Conservation (phyloP, 1,140 invertebrate species). For the Colletes gigas region DNA sequence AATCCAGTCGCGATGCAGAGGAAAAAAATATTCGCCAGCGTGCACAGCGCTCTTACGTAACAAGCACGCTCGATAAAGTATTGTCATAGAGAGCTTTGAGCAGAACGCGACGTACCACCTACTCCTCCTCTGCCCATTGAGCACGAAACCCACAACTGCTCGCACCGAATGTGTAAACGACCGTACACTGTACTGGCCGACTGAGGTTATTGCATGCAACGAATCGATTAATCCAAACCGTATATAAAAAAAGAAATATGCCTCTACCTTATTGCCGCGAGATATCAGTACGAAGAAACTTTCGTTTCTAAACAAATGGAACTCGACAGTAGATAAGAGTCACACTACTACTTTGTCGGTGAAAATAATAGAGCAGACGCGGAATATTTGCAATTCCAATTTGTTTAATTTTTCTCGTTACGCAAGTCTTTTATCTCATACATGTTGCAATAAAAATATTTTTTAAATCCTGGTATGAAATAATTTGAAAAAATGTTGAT, state of each 20-base stretch:
- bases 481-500: no score
- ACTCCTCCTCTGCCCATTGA: constrained; percentile 8
- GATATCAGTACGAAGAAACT: background rate
- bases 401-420: no score
- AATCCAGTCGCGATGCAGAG: background rate
- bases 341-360: no score
- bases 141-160: background rate
- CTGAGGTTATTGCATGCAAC: background rate
- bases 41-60: background rate
- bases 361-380: no score
- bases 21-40: background rate
- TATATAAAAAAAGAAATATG: background rate
- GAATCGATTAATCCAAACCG: background rate
- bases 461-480: no score
- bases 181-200: background rate
- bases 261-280: background rate
- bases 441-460: no score
- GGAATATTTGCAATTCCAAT: no score
- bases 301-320: background rate
- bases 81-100: constrained; percentile 9
- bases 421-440: no score
- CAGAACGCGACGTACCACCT: background rate
- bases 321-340: background rate
- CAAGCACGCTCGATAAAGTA: background rate
- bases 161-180: constrained; percentile 1